A percentile compares a stretch with the other conserved stretches of the same genome.
phyloP scores from a whole-genome alignment of 2,797 vertebrate genomes.

The Lepus oiostolus region DNA sequence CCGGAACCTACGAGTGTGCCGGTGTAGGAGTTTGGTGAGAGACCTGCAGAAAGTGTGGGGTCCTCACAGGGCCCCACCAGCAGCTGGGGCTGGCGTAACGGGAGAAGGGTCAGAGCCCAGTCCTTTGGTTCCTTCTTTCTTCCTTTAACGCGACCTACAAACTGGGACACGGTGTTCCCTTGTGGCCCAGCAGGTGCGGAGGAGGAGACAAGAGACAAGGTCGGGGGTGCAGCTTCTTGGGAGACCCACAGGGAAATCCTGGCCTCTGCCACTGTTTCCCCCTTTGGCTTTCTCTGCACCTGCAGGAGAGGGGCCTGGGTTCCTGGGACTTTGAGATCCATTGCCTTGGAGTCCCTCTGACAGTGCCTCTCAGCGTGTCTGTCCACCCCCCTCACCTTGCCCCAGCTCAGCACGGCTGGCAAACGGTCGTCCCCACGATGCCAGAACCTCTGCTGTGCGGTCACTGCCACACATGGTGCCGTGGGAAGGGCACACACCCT shows the following conservation, averaged over 20 bases:
- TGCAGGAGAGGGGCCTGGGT: background rate
- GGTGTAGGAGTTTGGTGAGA: background rate
- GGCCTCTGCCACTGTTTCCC: background rate
- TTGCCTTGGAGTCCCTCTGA: background rate
- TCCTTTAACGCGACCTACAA: background rate
- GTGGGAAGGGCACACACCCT: background rate
- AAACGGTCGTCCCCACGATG: background rate
- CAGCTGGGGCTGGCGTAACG: no score
- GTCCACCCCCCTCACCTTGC: background rate
- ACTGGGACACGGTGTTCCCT: background rate
- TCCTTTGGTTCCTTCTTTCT: background rate
- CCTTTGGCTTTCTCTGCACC: background rate
- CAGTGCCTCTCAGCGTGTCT: background rate
- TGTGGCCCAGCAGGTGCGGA: background rate
- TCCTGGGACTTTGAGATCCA: background rate
- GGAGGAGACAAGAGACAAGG: background rate
- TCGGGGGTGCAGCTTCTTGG: background rate
- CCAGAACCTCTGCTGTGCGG: background rate
- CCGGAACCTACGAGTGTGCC: background rate
- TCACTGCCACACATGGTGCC: fast-evolving
- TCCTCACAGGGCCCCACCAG: background rate
- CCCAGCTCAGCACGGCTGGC: background rate
- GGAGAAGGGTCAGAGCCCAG: background rate
- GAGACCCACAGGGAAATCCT: fast-evolving
- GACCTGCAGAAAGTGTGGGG: background rate